Conservation (phyloP, 2,888 invertebrate genomes). For the Pyrochroa serraticornis region DNA sequence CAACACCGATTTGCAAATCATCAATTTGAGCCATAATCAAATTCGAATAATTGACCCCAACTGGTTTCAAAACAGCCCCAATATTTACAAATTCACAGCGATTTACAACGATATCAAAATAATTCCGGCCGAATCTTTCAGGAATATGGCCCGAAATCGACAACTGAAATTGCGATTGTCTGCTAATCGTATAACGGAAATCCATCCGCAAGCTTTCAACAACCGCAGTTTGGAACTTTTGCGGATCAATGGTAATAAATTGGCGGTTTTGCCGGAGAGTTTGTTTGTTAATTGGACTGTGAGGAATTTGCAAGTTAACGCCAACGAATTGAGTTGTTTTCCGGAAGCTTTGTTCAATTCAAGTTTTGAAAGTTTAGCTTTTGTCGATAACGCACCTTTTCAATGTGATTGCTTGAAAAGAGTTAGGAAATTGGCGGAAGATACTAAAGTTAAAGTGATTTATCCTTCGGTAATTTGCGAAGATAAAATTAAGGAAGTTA, state of each 20-base stretch:
- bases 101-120: slow-evolving; percentile 43
- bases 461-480: slow-evolving; percentile 46
- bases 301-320: slow-evolving; percentile 41
- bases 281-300: slow-evolving; percentile 43
- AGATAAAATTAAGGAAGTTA: slow-evolving; percentile 36
- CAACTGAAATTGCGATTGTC: slow-evolving; percentile 44
- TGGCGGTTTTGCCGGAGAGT: slow-evolving; percentile 37
- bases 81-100: slow-evolving; percentile 45
- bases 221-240: slow-evolving; percentile 37
- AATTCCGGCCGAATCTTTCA: slow-evolving; percentile 43
- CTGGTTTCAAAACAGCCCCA: slow-evolving; percentile 47
- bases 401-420: slow-evolving; percentile 47
- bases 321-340: slow-evolving; percentile 45
- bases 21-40: slow-evolving; percentile 45
- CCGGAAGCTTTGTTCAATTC: slow-evolving; percentile 38
- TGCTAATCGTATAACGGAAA: slow-evolving; percentile 43
- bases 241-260: slow-evolving; percentile 45
- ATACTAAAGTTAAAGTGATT: slow-evolving; percentile 38
- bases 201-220: slow-evolving; percentile 41
- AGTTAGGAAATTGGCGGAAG: slow-evolving; percentile 43
- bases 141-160: slow-evolving; percentile 39
- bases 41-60: slow-evolving; percentile 41
- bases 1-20: slow-evolving; percentile 44
- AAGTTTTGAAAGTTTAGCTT: slow-evolving; percentile 38
- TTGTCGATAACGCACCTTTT: slow-evolving; percentile 44